Percentiles rank a stretch among this genome's conserved stretches.
These are phyloP conservation scores for Pterostichus madidus DNA, from an alignment of 2,888 invertebrate species.

Conservation along the genomic window DNA sequence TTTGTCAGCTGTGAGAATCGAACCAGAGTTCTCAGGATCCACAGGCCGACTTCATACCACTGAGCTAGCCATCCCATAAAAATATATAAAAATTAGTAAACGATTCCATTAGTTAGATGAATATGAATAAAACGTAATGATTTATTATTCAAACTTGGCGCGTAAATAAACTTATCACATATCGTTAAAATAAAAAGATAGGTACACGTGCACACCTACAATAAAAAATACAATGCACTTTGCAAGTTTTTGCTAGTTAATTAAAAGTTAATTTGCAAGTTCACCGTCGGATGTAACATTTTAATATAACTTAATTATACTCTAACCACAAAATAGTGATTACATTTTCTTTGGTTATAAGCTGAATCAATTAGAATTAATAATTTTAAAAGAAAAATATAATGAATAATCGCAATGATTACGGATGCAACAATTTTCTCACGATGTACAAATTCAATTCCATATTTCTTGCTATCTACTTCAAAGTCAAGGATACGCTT, in stretches of 20 bases:
- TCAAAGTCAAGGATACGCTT: background rate
- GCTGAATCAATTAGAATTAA: background rate
- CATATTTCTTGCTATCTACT: background rate
- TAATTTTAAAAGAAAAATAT: background rate
- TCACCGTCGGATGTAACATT: background rate
- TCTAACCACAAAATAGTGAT: constrained; percentile 11
- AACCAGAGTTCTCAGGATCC: too few relatives aligned
- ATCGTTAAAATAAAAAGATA: too few relatives aligned
- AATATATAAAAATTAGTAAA: too few relatives aligned
- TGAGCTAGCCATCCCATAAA: too few relatives aligned
- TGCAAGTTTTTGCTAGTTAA: background rate
- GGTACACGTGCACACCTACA: background rate
- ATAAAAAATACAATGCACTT: too few relatives aligned
- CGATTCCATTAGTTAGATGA: too few relatives aligned
- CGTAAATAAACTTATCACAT: too few relatives aligned
- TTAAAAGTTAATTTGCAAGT: background rate
- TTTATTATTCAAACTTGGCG: too few relatives aligned
- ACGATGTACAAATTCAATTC: background rate
- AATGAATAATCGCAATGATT: background rate
- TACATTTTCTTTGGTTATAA: constrained; percentile 6
- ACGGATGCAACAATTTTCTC: background rate
- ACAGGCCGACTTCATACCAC: too few relatives aligned
- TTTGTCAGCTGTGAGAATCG: too few relatives aligned
- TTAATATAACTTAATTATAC: background rate
- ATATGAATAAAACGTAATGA: too few relatives aligned